These are phyloP conservation scores for Parnassius orleans DNA, from an alignment of 2,888 invertebrate species.

Conservation along the genomic window DNA sequence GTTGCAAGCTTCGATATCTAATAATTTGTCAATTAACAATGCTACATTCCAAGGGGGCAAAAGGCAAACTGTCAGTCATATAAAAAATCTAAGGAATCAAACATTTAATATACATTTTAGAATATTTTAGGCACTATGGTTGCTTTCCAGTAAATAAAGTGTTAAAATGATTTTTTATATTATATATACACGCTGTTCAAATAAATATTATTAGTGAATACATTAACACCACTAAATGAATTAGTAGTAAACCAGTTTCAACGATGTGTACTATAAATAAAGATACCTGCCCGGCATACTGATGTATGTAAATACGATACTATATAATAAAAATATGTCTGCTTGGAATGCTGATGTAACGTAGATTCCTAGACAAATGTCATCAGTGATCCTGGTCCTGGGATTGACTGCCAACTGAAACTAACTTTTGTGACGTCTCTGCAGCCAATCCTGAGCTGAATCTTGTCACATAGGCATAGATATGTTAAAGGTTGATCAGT, in stretches of 20 bases:
- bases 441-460: no score
- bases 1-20: not conserved
- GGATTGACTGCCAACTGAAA: no score
- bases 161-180: not conserved
- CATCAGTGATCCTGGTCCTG: no score
- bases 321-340: no score
- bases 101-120: constrained; percentile 1
- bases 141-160: not conserved
- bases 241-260: not conserved
- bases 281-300: no score
- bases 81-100: not conserved
- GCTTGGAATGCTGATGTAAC: no score
- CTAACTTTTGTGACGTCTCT: no score
- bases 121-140: not conserved
- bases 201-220: not conserved
- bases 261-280: not conserved
- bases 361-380: no score
- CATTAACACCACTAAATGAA: not conserved
- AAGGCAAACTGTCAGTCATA: constrained; percentile 9
- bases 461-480: no score
- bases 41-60: constrained; percentile 1
- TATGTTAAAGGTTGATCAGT: no score
- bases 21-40: constrained; percentile 5
- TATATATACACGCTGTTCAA: not conserved
- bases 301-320: no score